phyloP scores from a whole-genome alignment of 1,140 invertebrate genomes.

The Delia radicum region DNA sequence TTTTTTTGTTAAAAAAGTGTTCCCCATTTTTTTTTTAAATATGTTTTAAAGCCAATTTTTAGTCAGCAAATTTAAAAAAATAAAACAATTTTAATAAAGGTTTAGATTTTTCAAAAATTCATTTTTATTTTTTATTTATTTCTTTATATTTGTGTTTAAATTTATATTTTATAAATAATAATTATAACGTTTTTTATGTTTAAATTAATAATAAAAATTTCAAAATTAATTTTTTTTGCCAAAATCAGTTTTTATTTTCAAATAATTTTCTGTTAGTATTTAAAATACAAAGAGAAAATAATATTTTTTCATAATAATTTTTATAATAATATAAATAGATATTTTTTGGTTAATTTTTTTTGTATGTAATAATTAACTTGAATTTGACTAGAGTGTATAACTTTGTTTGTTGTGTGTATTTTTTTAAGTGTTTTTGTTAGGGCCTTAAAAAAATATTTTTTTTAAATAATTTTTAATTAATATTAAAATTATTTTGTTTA shows the following conservation, averaged over 20 bases:
- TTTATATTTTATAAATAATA: conserved; percentile 1
- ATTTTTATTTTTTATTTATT: conserved; percentile 34
- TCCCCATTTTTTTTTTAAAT: not conserved
- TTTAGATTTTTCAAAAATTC: conserved; percentile 20
- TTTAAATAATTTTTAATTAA: no score
- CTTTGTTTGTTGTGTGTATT: not conserved
- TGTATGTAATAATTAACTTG: conserved; percentile 22
- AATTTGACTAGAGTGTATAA: conserved; percentile 26
- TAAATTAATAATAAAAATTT: not conserved
- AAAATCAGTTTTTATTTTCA: conserved; percentile 21
- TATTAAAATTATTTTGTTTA: not conserved
- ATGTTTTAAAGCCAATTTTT: not conserved
- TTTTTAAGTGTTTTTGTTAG: conserved; percentile 2
- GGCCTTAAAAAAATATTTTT: not conserved
- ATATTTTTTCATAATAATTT: not conserved
- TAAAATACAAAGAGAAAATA: conserved; percentile 23
- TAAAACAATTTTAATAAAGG: not conserved
- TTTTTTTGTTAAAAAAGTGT: not conserved
- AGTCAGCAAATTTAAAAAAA: not conserved
- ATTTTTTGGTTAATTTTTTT: conserved; percentile 1
- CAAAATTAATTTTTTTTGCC: not conserved
- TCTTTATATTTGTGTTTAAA: not conserved
- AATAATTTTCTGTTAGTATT: conserved; percentile 16
- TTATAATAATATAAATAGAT: conserved; percentile 3
- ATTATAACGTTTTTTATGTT: not conserved